Conservation (phyloP, 2,113 vertebrate genomes). For the Sakesphorus luctuosus region DNA sequence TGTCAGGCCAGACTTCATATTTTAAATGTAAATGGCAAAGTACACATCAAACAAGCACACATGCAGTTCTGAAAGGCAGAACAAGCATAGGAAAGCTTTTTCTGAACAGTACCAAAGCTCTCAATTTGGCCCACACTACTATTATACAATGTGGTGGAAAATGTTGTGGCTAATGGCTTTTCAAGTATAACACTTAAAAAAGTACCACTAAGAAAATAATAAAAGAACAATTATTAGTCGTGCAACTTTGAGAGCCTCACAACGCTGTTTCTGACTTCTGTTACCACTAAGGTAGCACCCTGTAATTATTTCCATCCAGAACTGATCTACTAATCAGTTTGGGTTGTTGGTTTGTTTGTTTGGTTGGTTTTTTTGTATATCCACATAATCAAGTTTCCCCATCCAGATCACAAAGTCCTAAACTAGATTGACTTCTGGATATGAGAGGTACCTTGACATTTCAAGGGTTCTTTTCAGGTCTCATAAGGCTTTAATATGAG, state of each 20-base stretch:
- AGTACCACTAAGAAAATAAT: neutral
- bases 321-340: neutral
- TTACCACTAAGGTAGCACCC: neutral
- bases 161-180: slow-evolving; percentile 32
- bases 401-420: neutral
- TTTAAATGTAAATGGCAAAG: neutral
- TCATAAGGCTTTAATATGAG: neutral
- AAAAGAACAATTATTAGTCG: slow-evolving; percentile 25
- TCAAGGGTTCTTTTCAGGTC: neutral
- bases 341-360: neutral
- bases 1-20: neutral
- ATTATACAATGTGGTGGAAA: slow-evolving; percentile 9
- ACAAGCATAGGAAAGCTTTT: slow-evolving; percentile 24
- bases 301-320: neutral
- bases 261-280: neutral
- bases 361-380: neutral
- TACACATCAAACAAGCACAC: neutral
- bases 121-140: slow-evolving; percentile 19
- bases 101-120: neutral
- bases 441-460: neutral
- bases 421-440: neutral
- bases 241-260: neutral
- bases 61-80: neutral
- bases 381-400: neutral
- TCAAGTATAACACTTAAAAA: neutral